Evolutionary conservation across 2,797 vertebrate genomes (phyloP).

Genomic region (Otolemur crassicaudatus): DNA sequence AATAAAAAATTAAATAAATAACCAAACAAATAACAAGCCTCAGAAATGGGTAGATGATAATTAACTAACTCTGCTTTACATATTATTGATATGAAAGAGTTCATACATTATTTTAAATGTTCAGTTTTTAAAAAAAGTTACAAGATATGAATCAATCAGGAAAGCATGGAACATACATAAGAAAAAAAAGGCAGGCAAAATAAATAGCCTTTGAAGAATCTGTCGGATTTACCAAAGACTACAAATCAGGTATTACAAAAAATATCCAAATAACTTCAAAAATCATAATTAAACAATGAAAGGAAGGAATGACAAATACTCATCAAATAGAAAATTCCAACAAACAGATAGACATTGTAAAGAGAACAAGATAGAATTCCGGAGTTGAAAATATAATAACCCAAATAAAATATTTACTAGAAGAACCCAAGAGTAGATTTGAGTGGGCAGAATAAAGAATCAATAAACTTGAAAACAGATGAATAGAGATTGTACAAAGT

Average conservation of each 20-base stretch:
- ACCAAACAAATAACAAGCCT: neutral
- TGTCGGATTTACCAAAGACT: neutral
- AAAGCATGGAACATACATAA: neutral
- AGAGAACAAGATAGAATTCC: neutral
- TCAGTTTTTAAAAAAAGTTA: neutral
- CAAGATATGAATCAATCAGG: slow-evolving; percentile 18
- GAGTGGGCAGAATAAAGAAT: neutral
- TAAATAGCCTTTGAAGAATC: neutral
- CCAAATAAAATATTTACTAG: neutral
- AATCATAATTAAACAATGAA: neutral
- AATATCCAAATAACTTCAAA: neutral
- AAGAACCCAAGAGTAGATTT: neutral
- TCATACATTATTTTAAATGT: slow-evolving; percentile 18
- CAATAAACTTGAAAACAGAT: neutral
- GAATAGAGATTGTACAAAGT: neutral
- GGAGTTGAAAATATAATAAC: slow-evolving; percentile 10
- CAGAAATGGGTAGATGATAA: neutral
- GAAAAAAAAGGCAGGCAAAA: neutral
- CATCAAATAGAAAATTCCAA: neutral
- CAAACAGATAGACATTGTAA: neutral
- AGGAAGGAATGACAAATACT: neutral
- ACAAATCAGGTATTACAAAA: neutral
- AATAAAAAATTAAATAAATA: neutral
- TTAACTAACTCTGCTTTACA: neutral
- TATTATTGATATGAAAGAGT: neutral